These are phyloP conservation scores for Podarcis lilfordi DNA, from an alignment of 2,797 vertebrate genomes.

Conservation along the genomic window DNA sequence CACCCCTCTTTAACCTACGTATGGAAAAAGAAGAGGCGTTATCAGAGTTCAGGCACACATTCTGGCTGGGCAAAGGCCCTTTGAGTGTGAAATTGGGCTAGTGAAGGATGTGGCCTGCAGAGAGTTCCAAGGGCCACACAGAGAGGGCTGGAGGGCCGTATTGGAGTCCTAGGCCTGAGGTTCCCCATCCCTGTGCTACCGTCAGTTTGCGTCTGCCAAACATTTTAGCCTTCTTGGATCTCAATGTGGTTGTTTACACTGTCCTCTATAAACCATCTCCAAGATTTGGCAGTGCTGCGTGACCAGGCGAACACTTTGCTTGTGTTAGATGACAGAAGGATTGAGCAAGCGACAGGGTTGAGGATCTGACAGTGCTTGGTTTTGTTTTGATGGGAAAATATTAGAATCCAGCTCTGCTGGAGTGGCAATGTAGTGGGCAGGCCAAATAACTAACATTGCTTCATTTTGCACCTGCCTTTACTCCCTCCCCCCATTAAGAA, in stretches of 20 bases:
- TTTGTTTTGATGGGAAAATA: neutral
- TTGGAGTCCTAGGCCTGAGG: too few species aligned
- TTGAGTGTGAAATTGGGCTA: too few species aligned
- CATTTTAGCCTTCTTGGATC: neutral
- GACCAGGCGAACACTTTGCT: too few species aligned
- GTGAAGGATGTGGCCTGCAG: too few species aligned
- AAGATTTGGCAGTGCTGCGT: neutral
- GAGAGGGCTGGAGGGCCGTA: too few species aligned
- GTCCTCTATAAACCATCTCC: neutral
- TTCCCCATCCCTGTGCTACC: neutral
- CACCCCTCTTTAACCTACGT: too few species aligned
- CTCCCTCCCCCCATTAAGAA: neutral
- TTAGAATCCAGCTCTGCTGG: neutral
- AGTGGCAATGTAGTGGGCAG: neutral
- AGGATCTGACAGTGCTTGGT: neutral
- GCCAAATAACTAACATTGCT: neutral
- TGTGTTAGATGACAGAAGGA: neutral
- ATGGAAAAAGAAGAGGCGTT: too few species aligned
- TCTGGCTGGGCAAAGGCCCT: too few species aligned
- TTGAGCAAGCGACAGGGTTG: neutral
- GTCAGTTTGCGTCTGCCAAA: neutral
- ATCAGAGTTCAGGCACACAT: too few species aligned
- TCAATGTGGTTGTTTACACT: neutral
- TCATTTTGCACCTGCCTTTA: conserved; percentile 7
- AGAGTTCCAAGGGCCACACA: too few species aligned